Evolutionary conservation across 2,113 vertebrate species (phyloP).

Genomic region (Hassar affinis): DNA sequence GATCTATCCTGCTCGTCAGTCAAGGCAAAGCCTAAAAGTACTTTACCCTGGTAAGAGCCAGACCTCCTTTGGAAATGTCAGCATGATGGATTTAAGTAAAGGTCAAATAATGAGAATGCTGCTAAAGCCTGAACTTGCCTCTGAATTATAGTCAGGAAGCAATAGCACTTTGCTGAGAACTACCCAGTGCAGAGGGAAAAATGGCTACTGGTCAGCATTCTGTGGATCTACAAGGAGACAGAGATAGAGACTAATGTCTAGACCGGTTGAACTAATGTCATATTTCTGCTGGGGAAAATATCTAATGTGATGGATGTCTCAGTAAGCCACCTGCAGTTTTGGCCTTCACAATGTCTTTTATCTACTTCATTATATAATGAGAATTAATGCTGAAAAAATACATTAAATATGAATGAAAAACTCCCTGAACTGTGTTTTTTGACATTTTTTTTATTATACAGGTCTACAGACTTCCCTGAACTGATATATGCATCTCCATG

Average conservation of each 20-base stretch:
- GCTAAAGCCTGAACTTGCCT: slow-evolving; percentile 58
- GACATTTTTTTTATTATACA: background rate
- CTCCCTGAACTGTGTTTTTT: background rate
- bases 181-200: slow-evolving; percentile 18
- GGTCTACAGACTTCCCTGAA: background rate
- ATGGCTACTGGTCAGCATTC: slow-evolving; percentile 21
- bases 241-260: slow-evolving; percentile 26
- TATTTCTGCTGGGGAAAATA: slow-evolving; percentile 7
- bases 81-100: slow-evolving; percentile 73
- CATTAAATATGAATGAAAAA: slow-evolving; percentile 1
- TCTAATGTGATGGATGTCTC: slow-evolving; percentile 6
- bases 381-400: background rate
- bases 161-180: slow-evolving; percentile 43
- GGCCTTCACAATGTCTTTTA: background rate
- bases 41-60: slow-evolving; percentile 39
- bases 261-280: slow-evolving; percentile 15
- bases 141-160: slow-evolving; percentile 60
- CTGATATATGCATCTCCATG: background rate
- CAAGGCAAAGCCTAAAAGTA: slow-evolving; percentile 41
- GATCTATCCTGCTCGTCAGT: slow-evolving; percentile 30
- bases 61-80: slow-evolving; percentile 59
- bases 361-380: background rate
- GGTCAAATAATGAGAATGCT: slow-evolving; percentile 70
- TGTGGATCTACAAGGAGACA: background rate
- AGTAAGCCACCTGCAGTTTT: background rate